Evolutionary conservation across 2,888 invertebrate species (phyloP), one percentile per base, ranked within the genome.

Genomic region (Papilio protenor): DNA sequence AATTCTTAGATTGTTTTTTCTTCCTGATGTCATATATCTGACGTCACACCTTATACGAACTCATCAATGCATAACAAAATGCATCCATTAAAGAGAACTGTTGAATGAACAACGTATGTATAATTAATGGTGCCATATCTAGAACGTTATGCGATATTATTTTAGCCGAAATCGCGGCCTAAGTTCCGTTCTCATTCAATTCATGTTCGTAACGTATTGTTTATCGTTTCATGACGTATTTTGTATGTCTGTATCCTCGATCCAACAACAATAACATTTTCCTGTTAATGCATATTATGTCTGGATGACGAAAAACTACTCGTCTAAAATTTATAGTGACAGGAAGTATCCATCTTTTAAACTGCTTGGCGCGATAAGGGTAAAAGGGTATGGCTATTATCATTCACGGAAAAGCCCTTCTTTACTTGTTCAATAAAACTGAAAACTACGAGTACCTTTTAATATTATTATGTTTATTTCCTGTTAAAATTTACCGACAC

Each of bases 121-220:
- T 73, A 61, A 74, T 74, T 74, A 74, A 61, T 76, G 61, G 33
- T 47, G 21, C 77, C 77, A 57, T 74, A 77, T 74, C 74, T 47
- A 77, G 55, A 47, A 76, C 33, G 59, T 61, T 61, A 76, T 76
- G 21, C 47, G 77, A 57, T 73, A 69, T 55, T 66, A 73, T 77
- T 77, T 74, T 27, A 77, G 77, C 77, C 77, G 73, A 74, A 77
- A 70, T 70, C 70, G 70, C 69, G 45, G 49, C n/a, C 59, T 40
- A 69, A 74, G 69, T 77, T 77, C 77, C 74, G 77, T 73, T 74
- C 74, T 49, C 61, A 70, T 77, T 77, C 70, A 77, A 77, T 77
- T 73, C 72, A 64, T 59, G 75, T 66, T 75, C 12, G 55, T 66
- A 52, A 66, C 66, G 69, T 70, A 77, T 77, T 77, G 77, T 74